Evolutionary conservation across 2,888 invertebrate genomes (phyloP).

Genomic region (Octodonta nipae): DNA sequence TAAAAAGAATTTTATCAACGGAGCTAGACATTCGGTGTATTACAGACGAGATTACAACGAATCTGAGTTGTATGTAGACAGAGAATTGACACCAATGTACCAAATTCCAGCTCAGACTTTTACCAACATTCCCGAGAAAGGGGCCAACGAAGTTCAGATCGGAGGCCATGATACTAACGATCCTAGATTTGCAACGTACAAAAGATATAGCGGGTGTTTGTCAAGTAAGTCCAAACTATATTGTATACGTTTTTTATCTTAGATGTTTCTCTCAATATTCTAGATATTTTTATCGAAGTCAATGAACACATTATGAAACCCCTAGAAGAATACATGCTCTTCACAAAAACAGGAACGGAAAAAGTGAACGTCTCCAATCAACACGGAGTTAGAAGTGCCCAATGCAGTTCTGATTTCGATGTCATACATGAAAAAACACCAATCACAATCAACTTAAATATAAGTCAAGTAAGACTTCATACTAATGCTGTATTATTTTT

Average conservation of each 20-base stretch:
- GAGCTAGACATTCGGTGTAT: constrained; percentile 64
- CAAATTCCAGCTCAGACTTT: constrained; percentile 56
- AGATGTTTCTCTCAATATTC: too few species aligned
- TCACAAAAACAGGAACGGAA: constrained; percentile 69
- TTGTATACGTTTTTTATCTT: too few species aligned
- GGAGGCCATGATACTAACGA: constrained; percentile 78
- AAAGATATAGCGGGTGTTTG: constrained; percentile 77
- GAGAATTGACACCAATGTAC: constrained; percentile 56
- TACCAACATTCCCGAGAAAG: constrained; percentile 52
- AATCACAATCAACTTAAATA: constrained; percentile 43
- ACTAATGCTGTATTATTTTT: too few species aligned
- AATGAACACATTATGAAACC: constrained; percentile 81
- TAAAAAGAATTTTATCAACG: constrained; percentile 70
- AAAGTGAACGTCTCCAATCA: constrained; percentile 78
- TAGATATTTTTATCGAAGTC: constrained; percentile 76
- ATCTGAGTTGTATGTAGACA: constrained; percentile 59
- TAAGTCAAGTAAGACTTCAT: constrained; percentile 48
- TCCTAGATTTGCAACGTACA: constrained; percentile 66
- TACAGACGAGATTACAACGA: constrained; percentile 56
- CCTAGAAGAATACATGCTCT: constrained; percentile 83
- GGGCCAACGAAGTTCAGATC: constrained; percentile 72
- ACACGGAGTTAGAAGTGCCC: constrained; percentile 72
- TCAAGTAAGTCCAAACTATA: constrained; percentile 76
- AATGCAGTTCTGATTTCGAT: constrained; percentile 70
- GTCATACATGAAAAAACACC: constrained; percentile 44